These are phyloP conservation scores for Brachynemurus nebulosus DNA, from an alignment of 2,888 invertebrate species.

Conservation along the genomic window DNA sequence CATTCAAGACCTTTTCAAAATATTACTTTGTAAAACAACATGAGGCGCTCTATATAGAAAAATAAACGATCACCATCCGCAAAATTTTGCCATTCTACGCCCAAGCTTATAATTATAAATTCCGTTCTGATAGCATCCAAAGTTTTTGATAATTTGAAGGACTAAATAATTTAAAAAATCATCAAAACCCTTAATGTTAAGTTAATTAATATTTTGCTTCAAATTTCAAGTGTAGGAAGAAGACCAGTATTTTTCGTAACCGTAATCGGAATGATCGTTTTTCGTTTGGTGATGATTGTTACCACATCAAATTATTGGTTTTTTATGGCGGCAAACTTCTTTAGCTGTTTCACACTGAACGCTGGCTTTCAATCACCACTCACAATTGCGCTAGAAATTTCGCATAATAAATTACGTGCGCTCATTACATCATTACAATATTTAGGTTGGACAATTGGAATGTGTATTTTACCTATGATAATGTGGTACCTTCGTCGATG, in stretches of 20 bases:
- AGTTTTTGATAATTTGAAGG: too few species aligned
- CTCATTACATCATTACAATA: not conserved
- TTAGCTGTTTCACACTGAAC: not conserved
- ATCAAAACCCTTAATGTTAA: too few species aligned
- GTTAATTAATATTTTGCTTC: too few species aligned
- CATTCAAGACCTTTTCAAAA: too few species aligned
- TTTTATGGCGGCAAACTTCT: not conserved
- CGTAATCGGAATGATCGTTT: not conserved
- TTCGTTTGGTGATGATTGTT: not conserved
- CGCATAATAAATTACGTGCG: not conserved
- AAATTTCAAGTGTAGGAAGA: too few species aligned
- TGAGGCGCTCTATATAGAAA: too few species aligned
- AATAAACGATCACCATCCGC: too few species aligned
- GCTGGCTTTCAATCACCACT: conserved; percentile 1
- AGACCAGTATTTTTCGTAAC: not conserved
- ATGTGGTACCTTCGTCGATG: not conserved
- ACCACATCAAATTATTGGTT: not conserved
- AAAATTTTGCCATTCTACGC: too few species aligned
- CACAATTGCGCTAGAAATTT: not conserved
- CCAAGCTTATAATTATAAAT: too few species aligned
- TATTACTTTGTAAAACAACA: too few species aligned
- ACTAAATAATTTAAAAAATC: too few species aligned
- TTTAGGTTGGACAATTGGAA: conserved; percentile 1
- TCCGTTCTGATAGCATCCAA: too few species aligned
- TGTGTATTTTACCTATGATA: not conserved